Evolutionary conservation across 2,888 invertebrate genomes (phyloP), one percentile per base, ranked within the genome.

Genomic region (Acrobasis suavella): DNA sequence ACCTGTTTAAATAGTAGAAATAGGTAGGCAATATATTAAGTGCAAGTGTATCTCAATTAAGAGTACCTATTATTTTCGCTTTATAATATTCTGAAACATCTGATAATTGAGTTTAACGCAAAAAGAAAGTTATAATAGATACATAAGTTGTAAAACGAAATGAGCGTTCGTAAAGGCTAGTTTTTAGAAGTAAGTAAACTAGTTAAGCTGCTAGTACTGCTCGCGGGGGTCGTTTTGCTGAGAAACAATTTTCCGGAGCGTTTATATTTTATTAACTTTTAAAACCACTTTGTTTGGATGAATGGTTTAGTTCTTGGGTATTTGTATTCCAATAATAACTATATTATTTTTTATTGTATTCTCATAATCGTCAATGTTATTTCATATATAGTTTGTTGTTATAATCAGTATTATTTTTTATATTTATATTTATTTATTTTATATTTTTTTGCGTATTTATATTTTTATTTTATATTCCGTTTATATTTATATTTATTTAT

Each of bases 231-330:
- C 46, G 49, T 50, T 59, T 50, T 59, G 50, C 38, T 17, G 50
- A 10, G 50, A 50, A 59, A 15, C 37, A 50, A 50, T 59, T 59
- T 59, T 38, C n/a, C 59, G 37, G 12, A 50, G 42, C 16, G 38
- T 42, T 37, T 60, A 37, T 59, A 50, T 49, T 59, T 59, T 59
- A 37, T 59, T 59, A 37, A 37, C 59, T 59, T n/a, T 59, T 15
- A 2, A 50, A 15, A 50, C 50, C 22, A 46, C 22, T 22, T 22
- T 22, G n/a, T 56, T 56, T 46, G 46, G 46, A 46, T 46, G 46
- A 46, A 46, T 7, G 46, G 46, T 46, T 46, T 14, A 46, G 14
- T 46, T 46, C 46, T 46, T 14, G 46, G 12, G 46, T 46, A 42
- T 42, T 10, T 42, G 10, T 10, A 14, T n/a, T 12, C 50, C 9